Evolutionary conservation across 2,888 invertebrate genomes (phyloP).

Genomic region (Drosophila colorata): DNA sequence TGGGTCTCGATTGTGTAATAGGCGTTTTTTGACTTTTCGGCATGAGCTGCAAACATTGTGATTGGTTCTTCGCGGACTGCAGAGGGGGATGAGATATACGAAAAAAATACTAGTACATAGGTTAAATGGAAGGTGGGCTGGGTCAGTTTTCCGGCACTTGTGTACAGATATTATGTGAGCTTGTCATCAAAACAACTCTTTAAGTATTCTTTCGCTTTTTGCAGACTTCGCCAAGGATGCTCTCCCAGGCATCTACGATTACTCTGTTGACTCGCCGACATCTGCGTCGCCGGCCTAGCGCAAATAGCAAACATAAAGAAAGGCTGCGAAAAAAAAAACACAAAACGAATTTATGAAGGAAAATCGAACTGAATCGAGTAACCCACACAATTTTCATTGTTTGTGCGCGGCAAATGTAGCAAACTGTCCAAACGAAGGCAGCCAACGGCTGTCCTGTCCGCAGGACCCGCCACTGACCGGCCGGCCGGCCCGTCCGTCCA

Average conservation of each 20-base stretch:
- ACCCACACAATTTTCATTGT: conserved; percentile 64
- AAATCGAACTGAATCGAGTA: conserved; percentile 64
- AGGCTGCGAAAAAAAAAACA: conserved; percentile 51
- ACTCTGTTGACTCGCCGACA: conserved; percentile 65
- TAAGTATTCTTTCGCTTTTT: not conserved
- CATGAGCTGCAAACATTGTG: conserved; percentile 49
- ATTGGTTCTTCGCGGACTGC: conserved; percentile 46
- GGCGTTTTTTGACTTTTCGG: conserved; percentile 60
- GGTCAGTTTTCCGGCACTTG: too few relatives aligned
- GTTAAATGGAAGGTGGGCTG: too few relatives aligned
- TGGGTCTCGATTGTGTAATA: conserved; percentile 50
- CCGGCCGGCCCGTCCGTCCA: conserved; percentile 37
- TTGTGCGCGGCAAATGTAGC: conserved; percentile 71
- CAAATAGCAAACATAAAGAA: conserved; percentile 55
- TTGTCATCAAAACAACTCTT: not conserved
- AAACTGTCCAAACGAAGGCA: conserved; percentile 71
- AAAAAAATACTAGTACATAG: not conserved
- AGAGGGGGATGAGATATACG: not conserved
- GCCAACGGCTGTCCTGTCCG: conserved; percentile 42
- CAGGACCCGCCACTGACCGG: conserved; percentile 19
- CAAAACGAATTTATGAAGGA: conserved; percentile 2
- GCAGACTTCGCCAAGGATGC: not conserved
- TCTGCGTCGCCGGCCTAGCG: conserved; percentile 48
- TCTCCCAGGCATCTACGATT: conserved; percentile 66
- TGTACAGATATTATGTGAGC: not conserved